Evolutionary conservation across 1,140 invertebrate species (phyloP).

Genomic region (Gonioctena quinquepunctata): DNA sequence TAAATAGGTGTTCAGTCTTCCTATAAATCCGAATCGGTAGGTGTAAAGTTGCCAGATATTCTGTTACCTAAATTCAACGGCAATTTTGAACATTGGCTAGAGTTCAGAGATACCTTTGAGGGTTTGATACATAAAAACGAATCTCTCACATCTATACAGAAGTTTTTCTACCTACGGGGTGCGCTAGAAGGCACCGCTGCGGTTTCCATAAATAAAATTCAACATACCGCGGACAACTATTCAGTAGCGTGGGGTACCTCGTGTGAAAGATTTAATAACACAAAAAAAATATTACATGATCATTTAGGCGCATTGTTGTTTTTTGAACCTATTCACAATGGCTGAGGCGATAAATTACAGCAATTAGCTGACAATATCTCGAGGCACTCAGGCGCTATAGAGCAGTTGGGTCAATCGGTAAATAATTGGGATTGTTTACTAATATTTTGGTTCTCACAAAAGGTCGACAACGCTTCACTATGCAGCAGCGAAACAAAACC

Average conservation of each 20-base stretch:
- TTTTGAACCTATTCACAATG: conserved; percentile 10
- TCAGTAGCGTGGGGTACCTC: conserved; percentile 22
- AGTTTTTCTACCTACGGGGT: conserved; percentile 27
- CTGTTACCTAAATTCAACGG: conserved; percentile 23
- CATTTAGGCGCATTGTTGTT: conserved; percentile 20
- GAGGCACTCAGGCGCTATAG: background rate
- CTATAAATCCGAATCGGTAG: background rate
- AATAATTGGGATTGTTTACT: background rate
- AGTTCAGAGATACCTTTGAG: conserved; percentile 30
- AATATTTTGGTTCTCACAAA: background rate
- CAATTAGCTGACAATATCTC: background rate
- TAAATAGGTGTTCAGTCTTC: background rate
- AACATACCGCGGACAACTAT: conserved; percentile 29
- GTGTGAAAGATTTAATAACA: conserved; percentile 24
- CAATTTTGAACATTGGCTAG: conserved; percentile 25
- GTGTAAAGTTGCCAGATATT: conserved; percentile 28
- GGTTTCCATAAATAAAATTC: conserved; percentile 11
- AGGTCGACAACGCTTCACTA: background rate
- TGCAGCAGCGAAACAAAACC: background rate
- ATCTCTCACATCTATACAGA: conserved; percentile 12
- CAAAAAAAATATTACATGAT: conserved; percentile 20
- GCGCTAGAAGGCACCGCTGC: conserved; percentile 11
- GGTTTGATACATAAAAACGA: conserved; percentile 25
- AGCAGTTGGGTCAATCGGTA: background rate
- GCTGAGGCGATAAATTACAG: conserved; percentile 6